Base-by-base conservation (phyloP, 2,888 invertebrate species). In the Drosophila prostipennis region DNA sequence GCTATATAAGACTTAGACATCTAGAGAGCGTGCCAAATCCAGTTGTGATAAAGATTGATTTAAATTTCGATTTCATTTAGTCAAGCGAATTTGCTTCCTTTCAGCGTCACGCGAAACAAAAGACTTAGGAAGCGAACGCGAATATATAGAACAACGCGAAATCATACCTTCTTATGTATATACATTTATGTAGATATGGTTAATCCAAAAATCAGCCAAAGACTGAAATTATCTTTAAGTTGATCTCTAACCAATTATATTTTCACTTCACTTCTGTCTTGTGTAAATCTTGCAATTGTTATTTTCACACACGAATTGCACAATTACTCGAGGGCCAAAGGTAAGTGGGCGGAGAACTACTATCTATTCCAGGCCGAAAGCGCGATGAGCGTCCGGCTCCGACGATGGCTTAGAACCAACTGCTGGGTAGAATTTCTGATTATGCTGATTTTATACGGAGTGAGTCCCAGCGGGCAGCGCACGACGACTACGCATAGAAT, bases 361-460 rank as follows among this genome's bases (percentile, higher is more conserved):
- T 54, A 46, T 60, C 63, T 52, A 52, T 63, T 74, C 26, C 48
- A 40, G 39, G n/a, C 32, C 55, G 45, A 40, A 57, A 42, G 36
- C 52, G 34, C 54, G 68, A 69, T 76, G 51, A 71, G 77, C 77
- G 80, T 77, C 78, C 75, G 77, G 61, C 77, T 67, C 49, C 43
- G 73, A 72, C 74, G 65, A 72, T 72, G 67, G 75, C 78, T 80
- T 79, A 90, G 89, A 89, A 90, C 89, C 83, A 77, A 90, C 80
- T 89, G 90, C 57, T 78, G 70, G 72, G 61, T 80, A 77, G 78
- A 87, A 87, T 81, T 82, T 89, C 90, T 79, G 86, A 89, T 80
- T 89, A 82, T 80, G 89, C 81, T 88, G 89, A 82, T 90, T 90
- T 89, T 90, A 90, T 90, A 90, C 87, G 86, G 74, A 68, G 71